A percentile compares a stretch with the other conserved stretches of the same genome.
These are phyloP conservation scores for Calliopsis andreniformis DNA, from an alignment of 1,140 invertebrate genomes.

Conservation along the genomic window DNA sequence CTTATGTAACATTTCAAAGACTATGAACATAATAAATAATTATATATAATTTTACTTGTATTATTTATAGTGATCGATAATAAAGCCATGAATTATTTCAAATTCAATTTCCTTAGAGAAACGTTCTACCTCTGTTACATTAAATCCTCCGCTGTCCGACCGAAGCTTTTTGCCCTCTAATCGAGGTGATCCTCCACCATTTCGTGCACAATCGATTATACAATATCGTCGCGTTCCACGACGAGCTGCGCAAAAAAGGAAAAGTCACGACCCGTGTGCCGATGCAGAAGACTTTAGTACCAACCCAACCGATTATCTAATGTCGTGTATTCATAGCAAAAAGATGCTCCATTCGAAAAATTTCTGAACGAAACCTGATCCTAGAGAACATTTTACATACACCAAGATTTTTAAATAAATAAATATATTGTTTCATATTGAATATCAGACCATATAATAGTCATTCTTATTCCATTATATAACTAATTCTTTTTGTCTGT, in stretches of 20 bases:
- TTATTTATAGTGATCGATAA: too few species aligned
- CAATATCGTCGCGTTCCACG: constrained; percentile 55
- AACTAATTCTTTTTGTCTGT: too few species aligned
- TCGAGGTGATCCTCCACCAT: constrained; percentile 20
- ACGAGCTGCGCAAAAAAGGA: constrained; percentile 40
- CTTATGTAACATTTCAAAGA: too few species aligned
- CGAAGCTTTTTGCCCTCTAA: constrained; percentile 8
- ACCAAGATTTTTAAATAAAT: too few species aligned
- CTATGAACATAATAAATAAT: too few species aligned
- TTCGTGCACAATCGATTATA: constrained; percentile 62
- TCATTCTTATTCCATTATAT: too few species aligned
- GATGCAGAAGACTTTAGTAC: constrained; percentile 25
- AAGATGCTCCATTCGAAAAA: background rate
- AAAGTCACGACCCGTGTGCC: constrained; percentile 51
- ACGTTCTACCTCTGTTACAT: too few species aligned
- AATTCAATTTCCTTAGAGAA: too few species aligned
- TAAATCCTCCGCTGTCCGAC: background rate
- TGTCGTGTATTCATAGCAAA: constrained; percentile 23
- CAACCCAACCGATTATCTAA: constrained; percentile 53
- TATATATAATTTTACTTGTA: too few species aligned
- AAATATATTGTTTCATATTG: too few species aligned
- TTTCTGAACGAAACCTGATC: constrained; percentile 40
- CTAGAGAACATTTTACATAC: constrained; percentile 38
- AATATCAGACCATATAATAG: too few species aligned
- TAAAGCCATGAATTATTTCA: too few species aligned